Base-by-base conservation (phyloP, 2,888 invertebrate genomes). In the Acrocera orbiculus region DNA sequence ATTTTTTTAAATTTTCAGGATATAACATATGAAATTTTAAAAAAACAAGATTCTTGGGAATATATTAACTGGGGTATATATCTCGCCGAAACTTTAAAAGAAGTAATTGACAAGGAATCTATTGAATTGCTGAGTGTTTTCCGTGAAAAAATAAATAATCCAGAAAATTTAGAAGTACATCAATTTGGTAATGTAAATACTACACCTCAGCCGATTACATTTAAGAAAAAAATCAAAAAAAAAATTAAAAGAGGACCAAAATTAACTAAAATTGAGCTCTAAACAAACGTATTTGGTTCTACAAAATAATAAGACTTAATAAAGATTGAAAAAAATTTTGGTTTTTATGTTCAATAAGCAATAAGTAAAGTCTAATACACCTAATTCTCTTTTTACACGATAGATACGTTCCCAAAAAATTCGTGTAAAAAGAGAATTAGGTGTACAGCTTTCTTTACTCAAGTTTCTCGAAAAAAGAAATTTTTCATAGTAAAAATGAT, bases 1-100 rank as follows among this genome's bases (percentile, higher is more conserved):
- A 40, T 45, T 6, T 14, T 49, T 3, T 24, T 48, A 13, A 47
- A 47, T 26, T 45, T 47, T 19, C 49, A 46, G 4, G 46, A 49
- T 17, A 46, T 46, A 11, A 40, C 45, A 0, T 41, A 41, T 32
- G 38, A 40, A 5, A 34, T 46, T 11, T 35, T 47, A 14, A 29
- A 33, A 10, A 41, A 39, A 31, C 16, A 36, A 8, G 4, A 34
- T 0, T 36, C 40, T 10, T 49, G 47, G 46, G 42, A 40, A 20
- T 19, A 31, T 3, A 40, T 30, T 7, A 43, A 42, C 30, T 47
- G 46, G 46, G 44, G 46, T 15, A 40, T 43, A 7, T 28, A 37
- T 1, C 47, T 46, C 27, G 42, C 44, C 1, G 42, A 41, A 6
- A 20, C 38, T 2, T 42, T 44, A 27, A 39, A 43, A 13, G 16